Conservation (phyloP, 2,797 vertebrate species). For the Micrastur ruficollis region DNA sequence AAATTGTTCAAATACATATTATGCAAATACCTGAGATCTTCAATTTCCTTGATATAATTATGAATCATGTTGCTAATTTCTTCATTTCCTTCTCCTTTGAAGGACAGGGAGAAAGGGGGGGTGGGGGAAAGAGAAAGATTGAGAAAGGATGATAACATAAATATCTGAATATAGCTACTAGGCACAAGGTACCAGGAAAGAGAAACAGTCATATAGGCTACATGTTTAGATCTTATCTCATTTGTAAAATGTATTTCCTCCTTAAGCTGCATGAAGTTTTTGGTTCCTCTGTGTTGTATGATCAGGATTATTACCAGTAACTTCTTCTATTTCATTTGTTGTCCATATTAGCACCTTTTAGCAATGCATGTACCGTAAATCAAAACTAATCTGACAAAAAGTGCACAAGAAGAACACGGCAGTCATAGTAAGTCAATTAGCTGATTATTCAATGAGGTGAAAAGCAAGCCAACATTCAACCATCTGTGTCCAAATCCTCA, state of each 20-base stretch:
- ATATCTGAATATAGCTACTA: background rate
- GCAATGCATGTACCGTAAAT: background rate
- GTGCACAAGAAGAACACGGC: background rate
- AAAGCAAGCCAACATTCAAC: background rate
- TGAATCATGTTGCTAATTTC: constrained; percentile 97
- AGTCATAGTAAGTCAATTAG: background rate
- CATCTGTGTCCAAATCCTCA: background rate
- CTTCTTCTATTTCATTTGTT: background rate
- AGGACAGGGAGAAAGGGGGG: background rate
- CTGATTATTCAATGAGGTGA: background rate
- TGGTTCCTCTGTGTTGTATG: background rate
- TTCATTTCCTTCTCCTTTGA: constrained; percentile 90
- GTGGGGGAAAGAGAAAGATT: background rate
- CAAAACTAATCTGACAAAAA: background rate
- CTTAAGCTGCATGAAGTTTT: background rate
- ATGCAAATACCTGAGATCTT: constrained; percentile 88
- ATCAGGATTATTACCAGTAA: background rate
- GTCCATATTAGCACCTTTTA: background rate
- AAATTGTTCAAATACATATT: background rate
- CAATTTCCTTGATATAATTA: constrained; percentile 96
- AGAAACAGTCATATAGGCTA: background rate
- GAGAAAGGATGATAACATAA: background rate
- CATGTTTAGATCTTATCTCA: background rate
- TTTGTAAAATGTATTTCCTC: background rate
- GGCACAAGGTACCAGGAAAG: background rate